These are phyloP conservation scores for Poeciliopsis paucimaculata DNA, from an alignment of 2,797 vertebrate genomes.

Conservation along the genomic window DNA sequence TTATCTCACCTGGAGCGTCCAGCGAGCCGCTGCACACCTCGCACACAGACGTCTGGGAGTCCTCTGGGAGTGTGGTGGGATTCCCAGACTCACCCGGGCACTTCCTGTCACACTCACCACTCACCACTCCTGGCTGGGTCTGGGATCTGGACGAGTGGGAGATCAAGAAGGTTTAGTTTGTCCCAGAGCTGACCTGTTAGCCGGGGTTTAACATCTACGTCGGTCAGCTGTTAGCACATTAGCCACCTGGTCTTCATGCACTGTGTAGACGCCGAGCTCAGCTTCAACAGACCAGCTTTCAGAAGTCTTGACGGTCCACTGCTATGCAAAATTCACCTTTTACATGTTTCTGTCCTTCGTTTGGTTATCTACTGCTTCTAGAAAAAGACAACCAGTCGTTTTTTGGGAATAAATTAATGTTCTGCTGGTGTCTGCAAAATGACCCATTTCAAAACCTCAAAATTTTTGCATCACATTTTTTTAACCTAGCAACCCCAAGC, in stretches of 20 bases:
- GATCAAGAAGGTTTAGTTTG: constrained; percentile 41
- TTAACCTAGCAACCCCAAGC: too few species aligned
- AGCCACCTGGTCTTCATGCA: constrained; percentile 62
- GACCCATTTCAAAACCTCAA: too few species aligned
- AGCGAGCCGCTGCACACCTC: constrained; percentile 87
- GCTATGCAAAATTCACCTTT: too few species aligned
- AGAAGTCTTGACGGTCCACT: constrained; percentile 62
- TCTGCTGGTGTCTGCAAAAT: too few species aligned
- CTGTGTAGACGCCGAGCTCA: constrained; percentile 72
- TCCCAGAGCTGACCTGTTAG: constrained; percentile 66
- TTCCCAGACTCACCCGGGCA: constrained; percentile 89
- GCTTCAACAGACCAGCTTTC: constrained; percentile 79
- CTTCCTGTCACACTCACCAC: constrained; percentile 84
- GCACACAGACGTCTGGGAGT: constrained; percentile 86
- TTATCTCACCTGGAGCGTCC: constrained; percentile 87
- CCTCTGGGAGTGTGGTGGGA: constrained; percentile 85
- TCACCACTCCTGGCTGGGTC: constrained; percentile 85
- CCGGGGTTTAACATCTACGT: constrained; percentile 50
- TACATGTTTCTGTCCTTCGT: too few species aligned
- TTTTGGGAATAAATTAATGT: too few species aligned
- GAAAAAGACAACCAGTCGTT: too few species aligned
- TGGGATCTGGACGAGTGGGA: constrained; percentile 87
- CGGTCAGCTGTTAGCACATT: constrained; percentile 36
- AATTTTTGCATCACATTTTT: too few species aligned
- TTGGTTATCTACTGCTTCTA: too few species aligned